Conservation (phyloP, 2,888 invertebrate genomes). For the Hoplodrina ambigua region DNA sequence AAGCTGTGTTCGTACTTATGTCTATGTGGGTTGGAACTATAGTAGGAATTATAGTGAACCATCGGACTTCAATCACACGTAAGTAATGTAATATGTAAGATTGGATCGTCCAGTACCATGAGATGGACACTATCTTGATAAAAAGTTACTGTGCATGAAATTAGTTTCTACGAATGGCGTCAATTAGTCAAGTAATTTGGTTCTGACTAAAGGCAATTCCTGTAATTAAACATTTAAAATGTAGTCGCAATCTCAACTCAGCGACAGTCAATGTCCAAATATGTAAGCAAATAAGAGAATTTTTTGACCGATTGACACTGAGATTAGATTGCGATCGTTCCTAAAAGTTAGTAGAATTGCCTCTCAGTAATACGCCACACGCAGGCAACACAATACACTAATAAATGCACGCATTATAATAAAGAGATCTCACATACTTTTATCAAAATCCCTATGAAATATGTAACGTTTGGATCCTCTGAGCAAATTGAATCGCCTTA, state of each 20-base stretch:
- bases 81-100: constrained; percentile 9
- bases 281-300: no score
- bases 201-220: no score
- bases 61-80: not conserved
- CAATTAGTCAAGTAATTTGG: not conserved
- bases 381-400: not conserved
- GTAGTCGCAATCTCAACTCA: no score
- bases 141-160: not conserved
- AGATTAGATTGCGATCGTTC: no score
- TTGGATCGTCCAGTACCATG: constrained; percentile 3
- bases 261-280: no score
- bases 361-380: no score
- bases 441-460: constrained; percentile 53
- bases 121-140: not conserved
- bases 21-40: constrained; percentile 18
- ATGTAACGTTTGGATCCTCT: constrained; percentile 59
- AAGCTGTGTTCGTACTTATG: constrained; percentile 27
- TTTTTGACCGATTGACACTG: no score
- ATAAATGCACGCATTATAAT: not conserved
- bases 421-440: constrained; percentile 19
- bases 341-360: no score
- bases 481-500: constrained; percentile 69
- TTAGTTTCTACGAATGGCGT: not conserved
- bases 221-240: no score
- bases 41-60: constrained; percentile 6